Percentiles rank a stretch among this genome's conserved stretches.
These are phyloP conservation scores for Arremon aurantiirostris DNA, from an alignment of 2,797 vertebrate species.

Conservation along the genomic window DNA sequence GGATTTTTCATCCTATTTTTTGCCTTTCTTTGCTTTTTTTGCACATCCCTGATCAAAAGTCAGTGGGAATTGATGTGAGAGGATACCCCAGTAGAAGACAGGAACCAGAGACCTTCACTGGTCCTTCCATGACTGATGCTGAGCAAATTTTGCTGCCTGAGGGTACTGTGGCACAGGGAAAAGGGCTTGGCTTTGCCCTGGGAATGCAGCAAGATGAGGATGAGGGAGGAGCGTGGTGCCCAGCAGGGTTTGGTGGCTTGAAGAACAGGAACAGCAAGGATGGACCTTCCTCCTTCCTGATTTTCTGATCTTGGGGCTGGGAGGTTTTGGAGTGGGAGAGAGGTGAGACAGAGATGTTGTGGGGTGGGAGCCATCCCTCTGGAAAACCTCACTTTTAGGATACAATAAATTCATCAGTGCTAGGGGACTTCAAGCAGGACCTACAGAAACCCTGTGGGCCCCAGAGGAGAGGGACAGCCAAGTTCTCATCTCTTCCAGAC, in stretches of 20 bases:
- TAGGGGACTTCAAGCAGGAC: not conserved
- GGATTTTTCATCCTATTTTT: not conserved
- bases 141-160: not conserved
- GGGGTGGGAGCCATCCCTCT: not conserved
- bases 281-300: not conserved
- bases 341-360: fast-evolving
- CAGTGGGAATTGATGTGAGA: fast-evolving
- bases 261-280: not conserved
- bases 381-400: not conserved
- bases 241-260: not conserved
- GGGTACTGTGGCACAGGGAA: fast-evolving
- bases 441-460: not conserved
- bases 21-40: not conserved
- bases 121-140: fast-evolving
- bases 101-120: not conserved
- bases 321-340: not conserved
- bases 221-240: fast-evolving
- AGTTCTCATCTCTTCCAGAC: too few relatives aligned
- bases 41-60: not conserved
- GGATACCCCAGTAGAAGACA: not conserved
- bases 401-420: not conserved
- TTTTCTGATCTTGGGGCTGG: not conserved
- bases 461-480: not conserved
- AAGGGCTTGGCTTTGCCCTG: not conserved
- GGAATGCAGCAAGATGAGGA: not conserved